A percentile compares a stretch with the other conserved stretches of the same genome.
phyloP scores from a whole-genome alignment of 2,113 vertebrate genomes.

The Recurvirostra avosetta region DNA sequence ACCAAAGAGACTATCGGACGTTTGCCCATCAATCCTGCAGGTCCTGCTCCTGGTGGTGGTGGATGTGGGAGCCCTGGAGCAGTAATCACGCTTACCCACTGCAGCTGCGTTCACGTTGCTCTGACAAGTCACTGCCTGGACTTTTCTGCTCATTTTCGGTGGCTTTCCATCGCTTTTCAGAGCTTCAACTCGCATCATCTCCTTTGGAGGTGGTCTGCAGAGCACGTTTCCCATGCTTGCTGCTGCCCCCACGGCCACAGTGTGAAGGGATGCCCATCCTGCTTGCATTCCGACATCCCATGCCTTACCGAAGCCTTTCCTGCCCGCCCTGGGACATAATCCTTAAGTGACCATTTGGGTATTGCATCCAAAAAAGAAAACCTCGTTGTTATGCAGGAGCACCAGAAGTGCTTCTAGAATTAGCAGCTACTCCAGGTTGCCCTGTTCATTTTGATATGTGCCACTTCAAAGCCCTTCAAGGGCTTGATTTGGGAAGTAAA shows the following conservation, averaged over 20 bases:
- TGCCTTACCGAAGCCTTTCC: background rate
- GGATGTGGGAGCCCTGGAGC: background rate
- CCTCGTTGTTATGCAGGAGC: slow-evolving; percentile 38
- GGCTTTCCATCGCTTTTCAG: background rate
- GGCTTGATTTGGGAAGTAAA: slow-evolving; percentile 68
- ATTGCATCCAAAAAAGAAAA: slow-evolving; percentile 15
- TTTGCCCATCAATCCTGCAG: background rate
- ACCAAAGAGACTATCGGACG: rapidly evolving
- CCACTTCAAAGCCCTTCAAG: slow-evolving; percentile 60
- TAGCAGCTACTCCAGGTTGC: slow-evolving; percentile 67
- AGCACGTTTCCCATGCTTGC: background rate
- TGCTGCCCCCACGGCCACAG: background rate
- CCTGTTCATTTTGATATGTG: slow-evolving; percentile 54
- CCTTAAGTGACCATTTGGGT: background rate
- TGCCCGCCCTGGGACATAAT: background rate
- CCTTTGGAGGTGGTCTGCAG: background rate
- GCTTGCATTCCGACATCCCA: background rate
- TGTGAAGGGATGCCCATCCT: background rate
- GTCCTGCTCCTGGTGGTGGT: background rate
- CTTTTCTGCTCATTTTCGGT: background rate
- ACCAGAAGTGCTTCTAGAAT: slow-evolving; percentile 67
- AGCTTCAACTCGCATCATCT: background rate
- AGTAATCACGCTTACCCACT: background rate
- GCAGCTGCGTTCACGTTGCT: background rate
- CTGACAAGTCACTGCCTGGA: background rate